Evolutionary conservation across 1,140 invertebrate genomes (phyloP), one percentile per base, ranked within the genome.

Genomic region (Hypsibius dujardini): DNA sequence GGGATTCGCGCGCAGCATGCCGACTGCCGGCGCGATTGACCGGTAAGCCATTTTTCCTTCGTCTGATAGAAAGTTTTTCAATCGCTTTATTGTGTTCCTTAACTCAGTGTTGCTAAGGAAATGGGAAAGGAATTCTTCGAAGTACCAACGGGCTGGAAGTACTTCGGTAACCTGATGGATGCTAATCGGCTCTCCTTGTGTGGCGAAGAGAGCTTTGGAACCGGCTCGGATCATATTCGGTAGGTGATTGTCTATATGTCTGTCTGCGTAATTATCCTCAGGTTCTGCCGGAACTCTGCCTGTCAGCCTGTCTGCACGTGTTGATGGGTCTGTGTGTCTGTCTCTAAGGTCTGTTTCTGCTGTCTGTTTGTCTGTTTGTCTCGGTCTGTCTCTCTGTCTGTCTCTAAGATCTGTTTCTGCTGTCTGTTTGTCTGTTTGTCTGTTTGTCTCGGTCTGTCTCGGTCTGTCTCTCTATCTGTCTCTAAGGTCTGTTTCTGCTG

Each of bases 151-250:
- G 96, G 90, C 1, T 95, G 92, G 92, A 95, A 95, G 79, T 95
- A 90, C 80, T 95, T 92, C 84, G 95, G 95, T 59, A 98, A 98
- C 82, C 82, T 99, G 47, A 97, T 99, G 94, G 96, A 99, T 83
- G 91, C 90, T 46, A 90, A 87, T 42, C 83, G 86, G 67, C 78
- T 98, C 45, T 96, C 92, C 0, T 81, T 99, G 2, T 99, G 96
- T 80, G 96, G 96, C 1, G 96, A 99, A 82, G 96, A 99, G 82
- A 96, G 92, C 81, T 99, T 99, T 82, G 95, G 95, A 15, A 85
- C 84, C 46, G 84, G 84, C 42, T 84, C 83, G 40, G 83, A 85
- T 76, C 84, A 85, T 74, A 84, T 85, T 72, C 77, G 82, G 81
- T 82, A 72, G 59, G 71, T 71, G 28, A 28, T 28, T 28, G 28